Percentiles rank a stretch among this genome's conserved stretches.
These are phyloP conservation scores for Drosophila repletoides DNA, from an alignment of 1,140 invertebrate species.

Conservation along the genomic window DNA sequence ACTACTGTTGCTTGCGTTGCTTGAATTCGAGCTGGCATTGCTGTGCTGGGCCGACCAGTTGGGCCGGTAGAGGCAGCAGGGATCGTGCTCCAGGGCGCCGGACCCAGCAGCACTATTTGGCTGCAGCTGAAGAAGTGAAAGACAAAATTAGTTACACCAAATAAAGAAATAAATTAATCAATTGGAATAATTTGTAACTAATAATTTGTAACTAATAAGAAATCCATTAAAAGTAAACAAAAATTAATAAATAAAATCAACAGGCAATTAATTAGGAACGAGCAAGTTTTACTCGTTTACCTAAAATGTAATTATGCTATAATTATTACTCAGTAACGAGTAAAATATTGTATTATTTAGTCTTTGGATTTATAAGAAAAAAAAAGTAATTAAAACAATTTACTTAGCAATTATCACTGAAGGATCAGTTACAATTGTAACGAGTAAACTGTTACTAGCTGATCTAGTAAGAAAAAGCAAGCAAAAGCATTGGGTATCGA, in stretches of 20 bases:
- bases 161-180: background rate
- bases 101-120: conserved; percentile 96
- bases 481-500: no score
- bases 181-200: no score
- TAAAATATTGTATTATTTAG: background rate
- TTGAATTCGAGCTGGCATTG: conserved; percentile 83
- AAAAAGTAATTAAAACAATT: background rate
- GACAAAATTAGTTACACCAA: background rate
- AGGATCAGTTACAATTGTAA: background rate
- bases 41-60: conserved; percentile 43
- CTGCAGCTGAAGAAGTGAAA: conserved; percentile 86
- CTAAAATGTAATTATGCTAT: background rate
- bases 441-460: background rate
- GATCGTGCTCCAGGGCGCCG: conserved; percentile 97
- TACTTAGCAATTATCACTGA: background rate
- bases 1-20: conserved; percentile 1
- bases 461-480: background rate
- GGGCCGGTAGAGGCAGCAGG: conserved; percentile 92
- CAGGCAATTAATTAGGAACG: no score
- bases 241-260: background rate
- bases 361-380: background rate
- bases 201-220: background rate
- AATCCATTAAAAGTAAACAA: background rate
- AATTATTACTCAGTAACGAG: background rate
- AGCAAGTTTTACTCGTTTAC: no score